phyloP scores from a whole-genome alignment of 2,113 vertebrate genomes.

The Procavia capensis region DNA sequence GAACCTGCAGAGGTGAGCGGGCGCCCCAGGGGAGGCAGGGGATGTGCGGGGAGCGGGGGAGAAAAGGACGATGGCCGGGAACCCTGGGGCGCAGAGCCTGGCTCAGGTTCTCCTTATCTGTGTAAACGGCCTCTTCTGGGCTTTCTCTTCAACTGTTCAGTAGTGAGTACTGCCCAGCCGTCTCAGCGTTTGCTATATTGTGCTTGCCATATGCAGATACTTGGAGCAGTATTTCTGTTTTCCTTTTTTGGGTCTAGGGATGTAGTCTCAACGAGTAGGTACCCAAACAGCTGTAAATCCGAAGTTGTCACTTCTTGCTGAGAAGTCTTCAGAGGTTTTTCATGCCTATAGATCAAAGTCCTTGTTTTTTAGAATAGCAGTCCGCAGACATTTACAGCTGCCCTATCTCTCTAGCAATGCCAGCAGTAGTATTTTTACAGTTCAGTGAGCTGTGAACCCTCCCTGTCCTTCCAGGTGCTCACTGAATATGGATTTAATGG shows the following conservation, averaged over 20 bases:
- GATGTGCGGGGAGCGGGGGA: not conserved
- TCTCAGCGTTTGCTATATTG: not conserved
- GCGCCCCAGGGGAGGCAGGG: not conserved
- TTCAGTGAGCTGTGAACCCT: not conserved
- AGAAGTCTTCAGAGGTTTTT: not conserved
- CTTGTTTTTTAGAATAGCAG: not conserved
- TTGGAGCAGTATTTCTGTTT: not conserved
- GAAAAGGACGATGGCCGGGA: not conserved
- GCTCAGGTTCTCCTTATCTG: rapidly evolving
- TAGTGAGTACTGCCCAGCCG: not conserved
- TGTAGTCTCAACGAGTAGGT: not conserved
- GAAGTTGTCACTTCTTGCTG: not conserved
- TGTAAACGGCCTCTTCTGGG: not conserved
- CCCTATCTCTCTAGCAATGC: not conserved
- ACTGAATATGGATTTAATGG: not conserved
- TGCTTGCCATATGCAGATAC: not conserved
- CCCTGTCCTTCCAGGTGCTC: not conserved
- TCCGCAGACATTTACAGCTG: not conserved
- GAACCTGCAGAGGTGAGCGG: slow-evolving; percentile 91
- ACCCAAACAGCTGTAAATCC: not conserved
- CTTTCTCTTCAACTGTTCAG: not conserved
- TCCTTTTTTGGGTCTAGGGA: not conserved
- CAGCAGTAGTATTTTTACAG: not conserved
- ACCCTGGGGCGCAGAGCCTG: not conserved
- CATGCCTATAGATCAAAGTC: not conserved